These are phyloP conservation scores for Eufriesea mexicana DNA, from an alignment of 1,140 invertebrate genomes.

Conservation along the genomic window DNA sequence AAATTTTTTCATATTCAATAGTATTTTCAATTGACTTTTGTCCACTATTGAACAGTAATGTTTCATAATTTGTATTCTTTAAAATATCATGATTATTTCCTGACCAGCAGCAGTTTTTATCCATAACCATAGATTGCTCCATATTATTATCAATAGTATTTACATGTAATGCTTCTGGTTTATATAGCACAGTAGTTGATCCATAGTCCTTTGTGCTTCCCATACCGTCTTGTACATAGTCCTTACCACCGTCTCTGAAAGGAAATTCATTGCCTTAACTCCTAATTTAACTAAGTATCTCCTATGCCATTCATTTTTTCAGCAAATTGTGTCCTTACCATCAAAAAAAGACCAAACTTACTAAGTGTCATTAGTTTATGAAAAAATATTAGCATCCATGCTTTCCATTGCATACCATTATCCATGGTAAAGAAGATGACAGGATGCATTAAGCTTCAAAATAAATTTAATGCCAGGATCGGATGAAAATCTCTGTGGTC, in stretches of 20 bases:
- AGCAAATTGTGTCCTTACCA: conserved; percentile 56
- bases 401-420: conserved; percentile 62
- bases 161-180: conserved; percentile 63
- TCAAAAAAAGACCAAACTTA: conserved; percentile 57
- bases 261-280: conserved; percentile 71
- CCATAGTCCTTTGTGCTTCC: conserved; percentile 60
- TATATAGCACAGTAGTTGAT: conserved; percentile 71
- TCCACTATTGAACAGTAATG: conserved; percentile 42
- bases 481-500: conserved; percentile 58
- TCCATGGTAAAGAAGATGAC: conserved; percentile 56
- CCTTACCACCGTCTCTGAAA: conserved; percentile 76
- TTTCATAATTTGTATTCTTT: conserved; percentile 58
- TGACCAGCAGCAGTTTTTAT: conserved; percentile 61
- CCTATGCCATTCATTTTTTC: conserved; percentile 50
- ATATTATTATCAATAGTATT: conserved; percentile 23
- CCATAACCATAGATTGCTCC: conserved; percentile 28
- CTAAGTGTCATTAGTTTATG: conserved; percentile 60
- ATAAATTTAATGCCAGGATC: conserved; percentile 60
- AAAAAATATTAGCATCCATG: conserved; percentile 63
- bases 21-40: conserved; percentile 46
- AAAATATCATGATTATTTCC: conserved; percentile 70
- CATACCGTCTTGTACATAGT: conserved; percentile 66
- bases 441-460: conserved; percentile 63
- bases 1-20: conserved; percentile 74
- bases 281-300: conserved; percentile 56